These are phyloP conservation scores for Drosophila ogumai DNA, from an alignment of 1,140 invertebrate genomes.

Conservation along the genomic window DNA sequence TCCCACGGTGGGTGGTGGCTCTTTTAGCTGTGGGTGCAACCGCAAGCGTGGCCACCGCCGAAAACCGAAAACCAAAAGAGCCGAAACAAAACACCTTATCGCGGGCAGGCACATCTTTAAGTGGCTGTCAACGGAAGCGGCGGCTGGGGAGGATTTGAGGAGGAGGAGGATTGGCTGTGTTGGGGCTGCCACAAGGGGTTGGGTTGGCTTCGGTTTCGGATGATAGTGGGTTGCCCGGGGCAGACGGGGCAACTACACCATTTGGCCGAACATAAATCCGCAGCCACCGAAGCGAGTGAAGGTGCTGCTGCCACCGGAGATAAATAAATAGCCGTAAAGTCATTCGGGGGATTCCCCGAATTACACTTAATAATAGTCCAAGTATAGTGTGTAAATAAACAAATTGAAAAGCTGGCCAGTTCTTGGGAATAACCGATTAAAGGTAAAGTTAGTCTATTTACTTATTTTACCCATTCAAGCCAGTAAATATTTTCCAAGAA, in stretches of 20 bases:
- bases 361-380: conserved; percentile 20
- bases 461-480: no score
- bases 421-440: background rate
- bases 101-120: conserved; percentile 76
- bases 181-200: conserved; percentile 1
- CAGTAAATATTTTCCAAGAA: background rate
- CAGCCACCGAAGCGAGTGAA: conserved; percentile 35
- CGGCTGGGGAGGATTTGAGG: background rate
- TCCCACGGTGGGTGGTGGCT: background rate
- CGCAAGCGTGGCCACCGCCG: conserved; percentile 41
- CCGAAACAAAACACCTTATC: conserved; percentile 82
- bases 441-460: background rate
- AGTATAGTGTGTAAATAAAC: conserved; percentile 22
- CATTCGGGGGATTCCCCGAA: conserved; percentile 19
- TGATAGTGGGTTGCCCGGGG: conserved; percentile 13
- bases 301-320: conserved; percentile 31
- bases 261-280: conserved; percentile 62
- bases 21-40: conserved; percentile 5
- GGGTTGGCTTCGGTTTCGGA: background rate
- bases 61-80: conserved; percentile 38
- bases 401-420: background rate
- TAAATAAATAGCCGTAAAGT: conserved; percentile 48
- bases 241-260: conserved; percentile 37
- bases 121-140: conserved; percentile 75
- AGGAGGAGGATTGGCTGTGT: background rate